A percentile compares a stretch with the other conserved stretches of the same genome.
phyloP scores from a whole-genome alignment of 2,797 vertebrate genomes.

The Danio tinwini region DNA sequence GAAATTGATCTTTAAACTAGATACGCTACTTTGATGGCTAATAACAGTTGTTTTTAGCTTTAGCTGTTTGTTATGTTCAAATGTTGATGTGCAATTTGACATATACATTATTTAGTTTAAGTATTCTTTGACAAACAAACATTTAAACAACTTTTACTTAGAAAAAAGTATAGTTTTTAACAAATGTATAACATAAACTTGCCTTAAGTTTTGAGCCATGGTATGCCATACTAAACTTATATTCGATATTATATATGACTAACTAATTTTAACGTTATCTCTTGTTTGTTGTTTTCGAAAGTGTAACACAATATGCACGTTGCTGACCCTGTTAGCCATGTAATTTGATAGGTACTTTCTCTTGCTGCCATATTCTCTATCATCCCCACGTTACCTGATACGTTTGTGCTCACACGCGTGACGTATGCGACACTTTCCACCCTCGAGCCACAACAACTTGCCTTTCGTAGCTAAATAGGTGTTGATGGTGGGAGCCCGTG shows the following conservation, averaged over 20 bases:
- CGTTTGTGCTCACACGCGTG: conserved; percentile 39
- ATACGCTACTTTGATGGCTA: neutral
- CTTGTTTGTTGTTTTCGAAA: neutral
- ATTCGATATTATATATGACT: neutral
- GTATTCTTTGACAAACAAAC: too few relatives aligned
- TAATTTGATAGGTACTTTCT: conserved; percentile 1
- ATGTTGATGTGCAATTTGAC: too few relatives aligned
- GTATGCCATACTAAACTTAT: too few relatives aligned
- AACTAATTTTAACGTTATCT: neutral
- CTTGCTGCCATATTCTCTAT: neutral
- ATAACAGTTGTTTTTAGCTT: too few relatives aligned
- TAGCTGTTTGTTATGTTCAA: too few relatives aligned
- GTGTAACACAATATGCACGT: neutral
- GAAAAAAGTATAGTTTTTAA: too few relatives aligned
- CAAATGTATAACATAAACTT: too few relatives aligned
- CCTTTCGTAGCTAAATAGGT: conserved; percentile 58
- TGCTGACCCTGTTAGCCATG: neutral
- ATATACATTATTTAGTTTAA: too few relatives aligned
- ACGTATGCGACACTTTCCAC: conserved; percentile 63
- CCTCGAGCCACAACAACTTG: conserved; percentile 36
- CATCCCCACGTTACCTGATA: conserved; percentile 1
- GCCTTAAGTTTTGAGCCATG: too few relatives aligned
- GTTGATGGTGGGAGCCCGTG: conserved; percentile 73
- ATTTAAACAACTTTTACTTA: too few relatives aligned
- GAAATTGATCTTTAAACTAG: neutral